Evolutionary conservation across 2,113 vertebrate species (phyloP), one percentile per base, ranked within the genome.

Genomic region (Gadus chalcogrammus): DNA sequence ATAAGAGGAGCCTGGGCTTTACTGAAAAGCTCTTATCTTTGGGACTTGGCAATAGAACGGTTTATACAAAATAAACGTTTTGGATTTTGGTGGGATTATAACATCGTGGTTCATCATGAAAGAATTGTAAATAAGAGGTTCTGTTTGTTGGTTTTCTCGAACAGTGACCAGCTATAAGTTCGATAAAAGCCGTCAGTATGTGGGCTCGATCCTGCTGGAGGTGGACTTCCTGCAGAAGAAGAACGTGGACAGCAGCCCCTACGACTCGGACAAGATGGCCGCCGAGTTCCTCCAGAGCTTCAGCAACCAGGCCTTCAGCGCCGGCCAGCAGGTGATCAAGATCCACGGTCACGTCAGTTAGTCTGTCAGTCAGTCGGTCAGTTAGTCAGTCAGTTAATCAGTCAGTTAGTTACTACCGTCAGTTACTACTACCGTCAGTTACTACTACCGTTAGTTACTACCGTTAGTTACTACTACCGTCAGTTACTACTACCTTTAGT

Each of bases 151-250:
- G 42, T 48, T 13, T 48, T 9, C 9, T 9, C 42, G 2, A 13
- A 0, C 71, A 99, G 97, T 98, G 16, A 92, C 88, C 28, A 72
- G 88, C 11, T 99, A 98, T 87, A 93, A 68, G 61, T 99, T 99
- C 0, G 96, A 99, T 91, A 95, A 94, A 84, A 85, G 94, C 31
- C 97, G 91, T 78, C 96, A 98, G 72, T 98, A 95, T 1, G 91
- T 98, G 0, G 95, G 95, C 82, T 93, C 88, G 5, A 94, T 98
- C 91, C 98, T 90, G 1, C 87, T 96, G 5, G 96, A 99, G 83
- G 92, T 99, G 0, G 96, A 99, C 83, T 99, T 99, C 74, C 91
- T 98, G 79, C 96, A 98, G 91, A 99, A 98, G 90, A 99, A 99
- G 90, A 95, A 1, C 22, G 86, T 92, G 0, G 97, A 99, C 90